Evolutionary conservation across 2,888 invertebrate species (phyloP).

Genomic region (Perithous albicinctus): DNA sequence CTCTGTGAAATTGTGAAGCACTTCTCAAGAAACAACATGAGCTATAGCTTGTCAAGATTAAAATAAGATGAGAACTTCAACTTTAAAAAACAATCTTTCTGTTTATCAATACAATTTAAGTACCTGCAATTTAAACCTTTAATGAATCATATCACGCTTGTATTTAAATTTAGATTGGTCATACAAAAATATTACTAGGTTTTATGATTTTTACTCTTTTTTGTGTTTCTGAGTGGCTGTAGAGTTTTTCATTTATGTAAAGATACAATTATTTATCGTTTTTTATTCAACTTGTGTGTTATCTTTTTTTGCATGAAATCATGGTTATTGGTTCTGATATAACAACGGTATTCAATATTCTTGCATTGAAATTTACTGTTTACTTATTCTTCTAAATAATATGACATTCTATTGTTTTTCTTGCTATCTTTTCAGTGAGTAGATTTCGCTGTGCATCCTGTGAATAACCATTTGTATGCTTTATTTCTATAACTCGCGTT

Average conservation of each 20-base stretch:
- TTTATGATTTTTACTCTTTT: no score
- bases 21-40: no score
- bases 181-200: not conserved
- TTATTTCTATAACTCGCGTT: not conserved
- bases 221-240: no score
- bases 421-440: not conserved
- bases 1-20: no score
- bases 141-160: not conserved
- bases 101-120: not conserved
- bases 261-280: not conserved
- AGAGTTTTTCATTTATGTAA: not conserved
- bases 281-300: not conserved
- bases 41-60: no score
- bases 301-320: slow-evolving; percentile 11
- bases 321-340: no score
- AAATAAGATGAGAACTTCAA: no score
- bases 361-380: not conserved
- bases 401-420: not conserved
- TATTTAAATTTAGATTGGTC: not conserved
- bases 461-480: slow-evolving; percentile 5
- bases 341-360: no score
- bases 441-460: slow-evolving; percentile 15
- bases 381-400: not conserved
- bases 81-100: no score
- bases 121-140: not conserved